Percentiles rank a stretch among this genome's conserved stretches.
Evolutionary conservation across 2,113 vertebrate genomes (phyloP).

Genomic region (Lepisosteus oculatus): DNA sequence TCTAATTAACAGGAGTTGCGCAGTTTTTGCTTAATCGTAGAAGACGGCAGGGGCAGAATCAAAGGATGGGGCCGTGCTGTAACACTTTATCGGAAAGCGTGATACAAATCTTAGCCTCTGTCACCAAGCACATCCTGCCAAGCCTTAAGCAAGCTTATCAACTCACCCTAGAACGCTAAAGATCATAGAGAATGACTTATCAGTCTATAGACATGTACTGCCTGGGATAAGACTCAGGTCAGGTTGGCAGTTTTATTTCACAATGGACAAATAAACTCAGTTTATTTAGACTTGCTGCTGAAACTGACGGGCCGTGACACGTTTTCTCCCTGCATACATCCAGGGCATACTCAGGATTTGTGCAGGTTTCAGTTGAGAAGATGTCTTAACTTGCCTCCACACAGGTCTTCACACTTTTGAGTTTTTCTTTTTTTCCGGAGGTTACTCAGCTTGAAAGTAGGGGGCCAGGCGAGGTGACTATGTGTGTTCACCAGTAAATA

Average conservation of each 20-base stretch:
- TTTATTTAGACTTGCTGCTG: background rate
- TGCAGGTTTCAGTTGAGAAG: no score
- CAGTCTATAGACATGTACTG: background rate
- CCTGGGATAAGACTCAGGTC: conserved; percentile 1
- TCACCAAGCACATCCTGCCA: background rate
- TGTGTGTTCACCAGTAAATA: conserved; percentile 32
- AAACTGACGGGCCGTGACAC: background rate
- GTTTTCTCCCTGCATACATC: background rate
- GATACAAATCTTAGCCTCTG: background rate
- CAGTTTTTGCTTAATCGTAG: no score
- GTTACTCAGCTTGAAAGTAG: background rate
- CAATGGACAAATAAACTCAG: conserved; percentile 17
- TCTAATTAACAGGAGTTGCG: no score
- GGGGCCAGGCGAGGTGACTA: conserved; percentile 7
- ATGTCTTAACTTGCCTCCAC: no score
- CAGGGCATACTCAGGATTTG: no score
- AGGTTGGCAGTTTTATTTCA: background rate
- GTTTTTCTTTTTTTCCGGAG: no score
- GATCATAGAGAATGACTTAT: conserved; percentile 1
- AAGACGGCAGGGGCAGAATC: no score
- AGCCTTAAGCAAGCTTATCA: background rate
- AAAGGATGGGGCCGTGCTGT: background rate
- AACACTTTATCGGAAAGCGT: background rate
- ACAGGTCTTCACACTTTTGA: no score
- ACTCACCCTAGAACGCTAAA: background rate